Percentiles rank a stretch among this genome's conserved stretches.
Evolutionary conservation across 2,113 vertebrate genomes (phyloP).

Genomic region (Lonchura striata): DNA sequence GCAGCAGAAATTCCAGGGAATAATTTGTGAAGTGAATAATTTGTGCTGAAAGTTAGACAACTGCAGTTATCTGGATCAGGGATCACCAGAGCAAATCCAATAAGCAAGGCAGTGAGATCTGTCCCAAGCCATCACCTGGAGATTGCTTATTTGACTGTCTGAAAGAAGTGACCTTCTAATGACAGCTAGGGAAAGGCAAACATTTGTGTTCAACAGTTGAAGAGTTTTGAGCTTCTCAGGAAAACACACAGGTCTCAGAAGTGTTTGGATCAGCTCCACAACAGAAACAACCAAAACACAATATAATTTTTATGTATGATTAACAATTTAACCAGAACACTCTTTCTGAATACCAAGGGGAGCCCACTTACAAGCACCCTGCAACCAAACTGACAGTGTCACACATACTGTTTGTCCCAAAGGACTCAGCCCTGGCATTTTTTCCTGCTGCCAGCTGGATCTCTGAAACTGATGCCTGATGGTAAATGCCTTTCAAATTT

Average conservation of each 20-base stretch:
- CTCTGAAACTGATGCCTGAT: neutral
- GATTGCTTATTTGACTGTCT: neutral
- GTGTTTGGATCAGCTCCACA: neutral
- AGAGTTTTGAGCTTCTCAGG: neutral
- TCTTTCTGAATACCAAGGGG: neutral
- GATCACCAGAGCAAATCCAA: neutral
- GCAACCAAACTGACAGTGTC: neutral
- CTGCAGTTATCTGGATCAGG: neutral
- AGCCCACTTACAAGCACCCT: neutral
- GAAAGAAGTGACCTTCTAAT: neutral
- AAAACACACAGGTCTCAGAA: neutral
- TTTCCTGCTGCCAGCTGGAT: neutral
- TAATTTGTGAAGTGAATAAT: neutral
- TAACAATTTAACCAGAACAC: neutral
- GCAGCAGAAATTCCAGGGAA: neutral
- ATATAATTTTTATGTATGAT: rapidly evolving
- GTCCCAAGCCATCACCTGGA: neutral
- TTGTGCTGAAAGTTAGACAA: neutral
- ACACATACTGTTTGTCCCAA: rapidly evolving
- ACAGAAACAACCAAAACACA: neutral
- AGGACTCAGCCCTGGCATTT: neutral
- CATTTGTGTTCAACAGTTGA: neutral
- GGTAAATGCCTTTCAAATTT: neutral
- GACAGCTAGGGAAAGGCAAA: neutral
- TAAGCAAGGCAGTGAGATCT: neutral